Percentiles rank a stretch among this genome's conserved stretches.
These are phyloP conservation scores for Trissoscelio sp. DNA, from an alignment of 2,888 invertebrate species.

Conservation along the genomic window DNA sequence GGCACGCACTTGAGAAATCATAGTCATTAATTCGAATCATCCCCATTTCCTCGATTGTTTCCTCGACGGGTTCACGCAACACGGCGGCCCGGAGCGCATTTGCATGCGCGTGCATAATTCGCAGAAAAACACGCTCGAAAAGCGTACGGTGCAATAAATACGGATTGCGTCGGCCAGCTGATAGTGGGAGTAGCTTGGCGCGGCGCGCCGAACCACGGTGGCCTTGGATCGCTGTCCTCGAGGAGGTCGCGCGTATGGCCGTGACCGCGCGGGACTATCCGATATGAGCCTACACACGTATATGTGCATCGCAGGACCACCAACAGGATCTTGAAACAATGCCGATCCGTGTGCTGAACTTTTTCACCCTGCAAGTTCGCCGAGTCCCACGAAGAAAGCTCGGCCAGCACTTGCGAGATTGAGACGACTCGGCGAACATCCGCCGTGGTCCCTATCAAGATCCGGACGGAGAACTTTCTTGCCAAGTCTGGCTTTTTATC, in stretches of 20 bases:
- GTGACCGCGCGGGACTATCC: slow-evolving; percentile 55
- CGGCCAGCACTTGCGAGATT: too few species aligned
- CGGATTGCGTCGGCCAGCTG: slow-evolving; percentile 28
- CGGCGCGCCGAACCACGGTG: slow-evolving; percentile 17
- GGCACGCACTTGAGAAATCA: slow-evolving; percentile 46
- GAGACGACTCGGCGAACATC: neutral
- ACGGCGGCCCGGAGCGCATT: slow-evolving; percentile 10
- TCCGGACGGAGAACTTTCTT: neutral
- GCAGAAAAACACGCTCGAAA: slow-evolving; percentile 46
- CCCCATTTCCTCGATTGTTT: slow-evolving; percentile 46
- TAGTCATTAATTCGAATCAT: slow-evolving; percentile 47
- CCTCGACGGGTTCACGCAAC: slow-evolving; percentile 29
- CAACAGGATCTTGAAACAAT: slow-evolving; percentile 41
- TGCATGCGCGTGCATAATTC: slow-evolving; percentile 46
- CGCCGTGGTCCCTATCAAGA: neutral
- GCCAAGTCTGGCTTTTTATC: neutral
- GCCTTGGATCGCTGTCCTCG: slow-evolving; percentile 58
- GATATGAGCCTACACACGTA: slow-evolving; percentile 30
- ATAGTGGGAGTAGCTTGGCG: slow-evolving; percentile 44
- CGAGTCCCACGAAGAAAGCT: too few species aligned
- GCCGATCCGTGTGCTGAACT: neutral
- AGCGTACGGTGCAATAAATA: slow-evolving; percentile 41
- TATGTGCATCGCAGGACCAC: slow-evolving; percentile 38
- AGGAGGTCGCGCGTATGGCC: slow-evolving; percentile 56
- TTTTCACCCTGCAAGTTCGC: slow-evolving; percentile 39